Percentiles rank a stretch among this genome's conserved stretches.
Evolutionary conservation across 1,140 invertebrate species (phyloP).

Genomic region (Drosophila willistoni): DNA sequence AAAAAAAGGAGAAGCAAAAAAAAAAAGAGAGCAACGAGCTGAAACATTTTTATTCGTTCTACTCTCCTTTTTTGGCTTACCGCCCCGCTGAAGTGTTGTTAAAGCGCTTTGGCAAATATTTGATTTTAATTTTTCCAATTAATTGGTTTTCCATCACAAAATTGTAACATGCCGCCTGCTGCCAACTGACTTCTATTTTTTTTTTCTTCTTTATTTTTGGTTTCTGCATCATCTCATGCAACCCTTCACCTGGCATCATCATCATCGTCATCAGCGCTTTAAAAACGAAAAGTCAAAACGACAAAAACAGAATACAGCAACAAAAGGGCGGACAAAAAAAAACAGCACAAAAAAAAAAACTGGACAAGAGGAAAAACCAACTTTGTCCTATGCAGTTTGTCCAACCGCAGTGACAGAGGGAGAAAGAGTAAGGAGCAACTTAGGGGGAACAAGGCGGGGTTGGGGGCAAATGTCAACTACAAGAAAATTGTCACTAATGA

Average conservation of each 20-base stretch:
- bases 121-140: conserved; percentile 81
- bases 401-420: conserved; percentile 36
- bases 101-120: conserved; percentile 79
- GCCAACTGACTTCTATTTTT: not conserved
- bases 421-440: not conserved
- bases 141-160: conserved; percentile 76
- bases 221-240: conserved; percentile 20
- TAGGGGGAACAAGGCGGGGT: conserved; percentile 6
- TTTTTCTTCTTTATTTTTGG: not conserved
- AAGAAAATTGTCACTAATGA: conserved; percentile 82
- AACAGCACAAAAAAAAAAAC: not conserved
- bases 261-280: conserved; percentile 16
- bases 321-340: conserved; percentile 3
- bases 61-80: conserved; percentile 5
- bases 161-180: conserved; percentile 49
- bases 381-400: conserved; percentile 48
- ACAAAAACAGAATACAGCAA: conserved; percentile 6
- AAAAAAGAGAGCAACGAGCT: conserved; percentile 17
- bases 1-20: not conserved
- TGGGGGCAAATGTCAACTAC: conserved; percentile 76
- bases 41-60: conserved; percentile 13
- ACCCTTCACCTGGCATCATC: conserved; percentile 11
- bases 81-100: conserved; percentile 59
- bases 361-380: conserved; percentile 48
- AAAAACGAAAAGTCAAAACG: conserved; percentile 39